phyloP scores from a whole-genome alignment of 2,888 invertebrate species.

The Meganola albula region DNA sequence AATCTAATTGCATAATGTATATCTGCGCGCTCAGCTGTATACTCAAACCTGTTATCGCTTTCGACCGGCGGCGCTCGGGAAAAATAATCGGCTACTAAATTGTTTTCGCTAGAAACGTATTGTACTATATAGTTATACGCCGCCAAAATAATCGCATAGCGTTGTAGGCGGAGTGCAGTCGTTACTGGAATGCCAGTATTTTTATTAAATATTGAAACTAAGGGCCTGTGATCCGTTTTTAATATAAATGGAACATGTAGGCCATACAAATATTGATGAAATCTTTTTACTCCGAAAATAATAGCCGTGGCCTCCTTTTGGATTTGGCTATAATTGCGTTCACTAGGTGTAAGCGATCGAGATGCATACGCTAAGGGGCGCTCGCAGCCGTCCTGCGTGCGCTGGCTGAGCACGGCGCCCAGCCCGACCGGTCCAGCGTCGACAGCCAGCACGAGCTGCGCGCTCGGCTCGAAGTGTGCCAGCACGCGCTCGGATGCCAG shows the following conservation, averaged over 20 bases:
- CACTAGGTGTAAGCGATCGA: not conserved
- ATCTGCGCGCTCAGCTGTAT: not conserved
- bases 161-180: not conserved
- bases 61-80: constrained; percentile 1
- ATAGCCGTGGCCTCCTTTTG: constrained; percentile 2
- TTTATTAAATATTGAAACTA: constrained; percentile 1
- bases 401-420: not conserved
- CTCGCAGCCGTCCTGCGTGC: not conserved
- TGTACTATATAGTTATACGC: constrained; percentile 1
- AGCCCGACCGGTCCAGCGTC: not conserved
- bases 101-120: not conserved
- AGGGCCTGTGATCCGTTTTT: constrained; percentile 3
- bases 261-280: constrained; percentile 1
- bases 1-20: not conserved
- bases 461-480: constrained; percentile 10
- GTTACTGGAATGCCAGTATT: not conserved
- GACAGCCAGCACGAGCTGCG: not conserved
- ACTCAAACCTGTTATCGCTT: not conserved
- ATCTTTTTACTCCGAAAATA: not conserved
- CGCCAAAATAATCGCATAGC: constrained; percentile 2
- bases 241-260: constrained; percentile 1
- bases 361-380: not conserved
- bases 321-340: constrained; percentile 1
- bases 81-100: constrained; percentile 2
- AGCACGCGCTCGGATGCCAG: constrained; percentile 13